A percentile compares a stretch with the other conserved stretches of the same genome.
phyloP scores from a whole-genome alignment of 2,113 vertebrate species.

The Ailuropoda melanoleuca region DNA sequence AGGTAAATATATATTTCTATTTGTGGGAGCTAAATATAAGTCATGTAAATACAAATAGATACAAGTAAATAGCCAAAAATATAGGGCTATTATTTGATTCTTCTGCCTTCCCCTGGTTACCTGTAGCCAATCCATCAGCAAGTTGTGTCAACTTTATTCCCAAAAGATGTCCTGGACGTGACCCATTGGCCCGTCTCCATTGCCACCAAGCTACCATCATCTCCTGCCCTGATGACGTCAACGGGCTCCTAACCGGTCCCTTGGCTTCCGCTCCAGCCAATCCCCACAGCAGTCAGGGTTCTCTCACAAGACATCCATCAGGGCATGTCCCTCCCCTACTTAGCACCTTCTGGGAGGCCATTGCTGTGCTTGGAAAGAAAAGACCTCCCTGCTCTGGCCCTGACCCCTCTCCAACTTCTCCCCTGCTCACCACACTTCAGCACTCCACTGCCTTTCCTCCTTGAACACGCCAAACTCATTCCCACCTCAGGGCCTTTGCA shows the following conservation, averaged over 20 bases:
- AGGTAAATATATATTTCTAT: background rate
- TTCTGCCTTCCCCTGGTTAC: too few relatives aligned
- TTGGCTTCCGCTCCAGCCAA: background rate
- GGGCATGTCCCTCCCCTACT: background rate
- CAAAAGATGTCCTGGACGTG: background rate
- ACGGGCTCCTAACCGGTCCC: accelerated
- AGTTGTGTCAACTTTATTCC: background rate
- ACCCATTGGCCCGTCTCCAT: background rate
- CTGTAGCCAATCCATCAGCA: background rate
- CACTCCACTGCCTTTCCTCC: background rate
- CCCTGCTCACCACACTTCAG: background rate
- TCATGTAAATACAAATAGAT: background rate
- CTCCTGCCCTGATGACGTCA: background rate
- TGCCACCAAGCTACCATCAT: background rate
- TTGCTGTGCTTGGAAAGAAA: background rate
- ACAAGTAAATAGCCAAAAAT: background rate
- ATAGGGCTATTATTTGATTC: accelerated
- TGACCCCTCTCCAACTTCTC: background rate
- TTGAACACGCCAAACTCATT: background rate
- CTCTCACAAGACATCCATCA: background rate
- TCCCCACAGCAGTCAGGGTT: background rate
- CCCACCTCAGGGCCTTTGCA: background rate
- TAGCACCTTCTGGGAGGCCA: background rate
- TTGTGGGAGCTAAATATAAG: background rate
- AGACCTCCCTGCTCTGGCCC: background rate